Evolutionary conservation across 2,888 invertebrate genomes (phyloP), one percentile per base, ranked within the genome.

Genomic region (Protodeltote pygarga): DNA sequence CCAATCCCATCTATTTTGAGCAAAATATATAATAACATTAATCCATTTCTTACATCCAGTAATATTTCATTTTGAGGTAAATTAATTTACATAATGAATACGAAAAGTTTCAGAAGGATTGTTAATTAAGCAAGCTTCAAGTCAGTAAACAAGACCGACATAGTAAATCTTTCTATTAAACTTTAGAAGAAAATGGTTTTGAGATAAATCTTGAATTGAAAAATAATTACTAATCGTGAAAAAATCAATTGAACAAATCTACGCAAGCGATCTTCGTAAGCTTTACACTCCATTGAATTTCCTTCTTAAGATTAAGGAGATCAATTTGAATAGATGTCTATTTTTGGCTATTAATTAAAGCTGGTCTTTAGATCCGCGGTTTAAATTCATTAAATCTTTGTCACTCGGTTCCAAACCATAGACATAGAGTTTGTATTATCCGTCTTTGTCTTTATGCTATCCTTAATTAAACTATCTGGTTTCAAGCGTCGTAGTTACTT

Each of bases 91-190:
- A 27, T 59, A 59, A 47, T 66, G 48, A 54, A 59, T 44, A 25
- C 16, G 13, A 31, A 41, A 62, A 51, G 28, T 59, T 59, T 39
- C 17, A 10, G 8, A 44, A 39, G 35, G 23, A 41, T 63, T 63
- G 49, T 59, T 63, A 63, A 66, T 63, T 49, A 66, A 40, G 27
- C 42, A 40, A 52, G 28, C 55, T 66, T 6, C 29, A 13, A 45
- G 35, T 45, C 40, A 33, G 35, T 24, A n/a, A n/a, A n/a, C n/a
- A n/a, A 45, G 29, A 47, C 39, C 37, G 45, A 45, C 25, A 24
- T 48, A 28, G 51, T 51, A 65, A 59, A 62, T 59, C 23, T 44
- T 6, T 47, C 52, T 23, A 37, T 35, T 55, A 46, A 31, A 28
- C 19, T 5, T 33, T n/a, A n/a, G n/a, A n/a, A n/a, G n/a, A n/a